A percentile compares a stretch with the other conserved stretches of the same genome.
Conservation (phyloP, 92 coral and sea anemone species). For the Nematostella vectensis region DNA sequence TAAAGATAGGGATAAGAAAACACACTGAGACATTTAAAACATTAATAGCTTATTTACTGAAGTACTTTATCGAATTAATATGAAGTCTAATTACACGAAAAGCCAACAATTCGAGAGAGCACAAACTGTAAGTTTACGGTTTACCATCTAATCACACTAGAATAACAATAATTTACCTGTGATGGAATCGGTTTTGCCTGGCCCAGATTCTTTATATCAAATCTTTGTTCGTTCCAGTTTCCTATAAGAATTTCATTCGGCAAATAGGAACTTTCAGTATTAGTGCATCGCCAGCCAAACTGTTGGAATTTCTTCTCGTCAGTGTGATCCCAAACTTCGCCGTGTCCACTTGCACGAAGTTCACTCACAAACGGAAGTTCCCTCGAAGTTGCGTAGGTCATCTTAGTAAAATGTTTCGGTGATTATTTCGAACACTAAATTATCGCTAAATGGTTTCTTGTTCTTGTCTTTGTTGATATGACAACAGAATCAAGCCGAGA, state of each 20-base stretch:
- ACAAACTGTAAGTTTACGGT: too few relatives aligned
- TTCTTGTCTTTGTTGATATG: constrained; percentile 52
- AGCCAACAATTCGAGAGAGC: too few relatives aligned
- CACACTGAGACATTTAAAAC: too few relatives aligned
- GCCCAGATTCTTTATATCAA: constrained; percentile 74
- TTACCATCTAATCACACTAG: too few relatives aligned
- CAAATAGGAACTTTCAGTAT: constrained; percentile 78
- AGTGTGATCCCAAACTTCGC: constrained; percentile 99
- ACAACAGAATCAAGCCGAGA: constrained; percentile 24
- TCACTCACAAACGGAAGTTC: constrained; percentile 78
- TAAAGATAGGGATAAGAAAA: too few relatives aligned
- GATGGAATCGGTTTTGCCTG: constrained; percentile 94
- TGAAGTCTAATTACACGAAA: too few relatives aligned
- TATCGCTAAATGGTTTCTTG: too few relatives aligned
- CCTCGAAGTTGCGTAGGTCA: constrained; percentile 44
- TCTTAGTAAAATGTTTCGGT: too few relatives aligned
- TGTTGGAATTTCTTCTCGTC: constrained; percentile 83
- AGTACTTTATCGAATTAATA: too few relatives aligned
- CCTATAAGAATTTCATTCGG: constrained; percentile 77
- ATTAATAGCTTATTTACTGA: too few relatives aligned
- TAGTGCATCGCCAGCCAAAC: constrained; percentile 98
- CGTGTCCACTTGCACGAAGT: constrained; percentile 93
- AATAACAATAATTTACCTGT: constrained; percentile 50
- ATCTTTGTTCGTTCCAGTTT: constrained; percentile 95
- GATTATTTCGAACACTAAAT: too few relatives aligned